Evolutionary conservation across 2,888 invertebrate genomes (phyloP).

Genomic region (Melanostoma scalare): DNA sequence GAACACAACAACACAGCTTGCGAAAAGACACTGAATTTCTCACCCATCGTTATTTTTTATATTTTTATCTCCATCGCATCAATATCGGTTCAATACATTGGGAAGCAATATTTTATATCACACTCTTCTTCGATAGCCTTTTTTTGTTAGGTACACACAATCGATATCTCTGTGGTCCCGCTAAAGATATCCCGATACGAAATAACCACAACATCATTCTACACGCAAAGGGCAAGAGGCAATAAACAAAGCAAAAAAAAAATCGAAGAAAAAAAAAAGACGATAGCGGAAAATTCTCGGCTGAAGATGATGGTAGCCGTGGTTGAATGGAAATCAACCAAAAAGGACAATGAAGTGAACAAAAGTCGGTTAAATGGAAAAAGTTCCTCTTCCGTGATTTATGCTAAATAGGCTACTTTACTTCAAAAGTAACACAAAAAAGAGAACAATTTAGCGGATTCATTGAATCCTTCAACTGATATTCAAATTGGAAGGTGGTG

Average conservation of each 20-base stretch:
- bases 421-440: conserved; percentile 60
- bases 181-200: conserved; percentile 14
- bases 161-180: conserved; percentile 16
- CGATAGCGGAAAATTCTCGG: conserved; percentile 3
- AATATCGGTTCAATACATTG: no score
- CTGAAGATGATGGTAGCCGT: not conserved
- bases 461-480: conserved; percentile 68
- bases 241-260: not conserved
- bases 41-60: no score
- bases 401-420: conserved; percentile 73
- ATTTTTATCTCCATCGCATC: no score
- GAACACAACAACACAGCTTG: no score
- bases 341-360: conserved; percentile 66
- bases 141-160: conserved; percentile 23
- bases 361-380: conserved; percentile 71
- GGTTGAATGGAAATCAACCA: conserved; percentile 15
- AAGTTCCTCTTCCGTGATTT: conserved; percentile 69
- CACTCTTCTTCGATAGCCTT: conserved; percentile 21
- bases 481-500: conserved; percentile 60
- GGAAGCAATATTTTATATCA: no score
- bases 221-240: conserved; percentile 1
- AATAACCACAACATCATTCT: conserved; percentile 34
- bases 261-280: not conserved
- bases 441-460: conserved; percentile 67
- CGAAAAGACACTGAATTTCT: no score